Evolutionary conservation across 2,113 vertebrate species (phyloP), one percentile per base, ranked within the genome.

Genomic region (Grammomys dolichurus): DNA sequence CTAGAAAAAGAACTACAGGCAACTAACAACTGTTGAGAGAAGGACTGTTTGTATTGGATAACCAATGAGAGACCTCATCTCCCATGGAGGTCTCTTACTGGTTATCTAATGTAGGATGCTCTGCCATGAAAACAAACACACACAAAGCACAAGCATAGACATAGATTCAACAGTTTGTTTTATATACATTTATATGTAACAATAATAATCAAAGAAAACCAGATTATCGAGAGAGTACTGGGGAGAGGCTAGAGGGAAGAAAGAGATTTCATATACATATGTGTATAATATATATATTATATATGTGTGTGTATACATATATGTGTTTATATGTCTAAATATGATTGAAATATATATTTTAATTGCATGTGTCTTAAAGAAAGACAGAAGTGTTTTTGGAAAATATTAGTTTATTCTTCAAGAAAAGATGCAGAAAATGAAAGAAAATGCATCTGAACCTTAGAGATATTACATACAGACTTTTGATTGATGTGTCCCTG

Each of bases 401-500:
- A 92, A 96, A 97, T 97, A 97, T 48, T 24, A 90, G 97, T 94
- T 80, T 93, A 93, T 96, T 97, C 63, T 87, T 80, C 63, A 97
- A 97, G 76, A 93, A 67, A 96, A 96, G 58, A 95, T 58, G 84
- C 65, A 89, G 94, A 97, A 96, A 98, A 97, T 93, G 14, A 96
- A 96, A 98, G 92, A 96, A 91, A 96, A 97, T 91, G 87, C 65
- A 87, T 89, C 89, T 95, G 97, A 98, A 97, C 97, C 87, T 80
- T 96, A 98, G 75, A 97, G 24, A 67, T 72, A 98, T 98, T 98
- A 96, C 96, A 90, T 96, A 93, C 90, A 92, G 87, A 95, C 75
- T 97, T 98, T 94, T 97, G 97, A 97, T 46, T 97, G 97, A 98
- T 98, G 96, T 97, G 93, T 98, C 93, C 31, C 87, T 98, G 94